A percentile compares a stretch with the other conserved stretches of the same genome.
Evolutionary conservation across 2,113 vertebrate species (phyloP).

Genomic region (Balaeniceps rex): DNA sequence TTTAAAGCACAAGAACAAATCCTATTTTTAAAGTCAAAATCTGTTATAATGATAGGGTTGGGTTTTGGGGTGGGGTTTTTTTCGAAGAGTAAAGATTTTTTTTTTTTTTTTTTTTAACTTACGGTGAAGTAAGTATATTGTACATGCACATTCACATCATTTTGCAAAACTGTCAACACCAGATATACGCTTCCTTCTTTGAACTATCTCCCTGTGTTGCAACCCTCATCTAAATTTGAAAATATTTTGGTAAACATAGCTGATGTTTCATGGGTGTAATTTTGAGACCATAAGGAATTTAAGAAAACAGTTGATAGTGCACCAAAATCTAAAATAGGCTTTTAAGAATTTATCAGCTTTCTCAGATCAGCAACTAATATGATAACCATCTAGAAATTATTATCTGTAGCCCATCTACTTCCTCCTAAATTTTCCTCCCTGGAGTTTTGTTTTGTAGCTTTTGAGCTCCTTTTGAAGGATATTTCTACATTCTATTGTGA

Average conservation of each 20-base stretch:
- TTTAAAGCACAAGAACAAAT: constrained; percentile 2
- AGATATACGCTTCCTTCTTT: background rate
- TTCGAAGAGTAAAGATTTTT: background rate
- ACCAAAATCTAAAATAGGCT: constrained; percentile 23
- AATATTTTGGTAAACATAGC: constrained; percentile 58
- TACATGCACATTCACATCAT: background rate
- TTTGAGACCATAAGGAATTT: constrained; percentile 43
- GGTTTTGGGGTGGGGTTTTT: background rate
- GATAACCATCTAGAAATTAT: background rate
- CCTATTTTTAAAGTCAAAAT: constrained; percentile 44
- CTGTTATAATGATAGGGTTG: constrained; percentile 3
- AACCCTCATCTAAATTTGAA: constrained; percentile 47
- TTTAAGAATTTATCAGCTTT: background rate
- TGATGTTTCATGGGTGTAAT: constrained; percentile 39
- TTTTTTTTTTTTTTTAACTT: background rate
- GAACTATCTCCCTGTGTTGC: constrained; percentile 24
- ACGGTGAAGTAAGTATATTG: background rate
- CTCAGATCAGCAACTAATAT: background rate
- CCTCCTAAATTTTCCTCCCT: background rate
- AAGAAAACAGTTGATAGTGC: constrained; percentile 38
- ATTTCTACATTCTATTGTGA: background rate
- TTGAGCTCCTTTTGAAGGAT: background rate
- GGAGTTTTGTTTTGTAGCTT: background rate
- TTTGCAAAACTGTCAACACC: constrained; percentile 48
- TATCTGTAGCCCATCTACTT: background rate